Evolutionary conservation across 1,140 invertebrate genomes (phyloP), one percentile per base, ranked within the genome.

Genomic region (Procambarus virginalis): DNA sequence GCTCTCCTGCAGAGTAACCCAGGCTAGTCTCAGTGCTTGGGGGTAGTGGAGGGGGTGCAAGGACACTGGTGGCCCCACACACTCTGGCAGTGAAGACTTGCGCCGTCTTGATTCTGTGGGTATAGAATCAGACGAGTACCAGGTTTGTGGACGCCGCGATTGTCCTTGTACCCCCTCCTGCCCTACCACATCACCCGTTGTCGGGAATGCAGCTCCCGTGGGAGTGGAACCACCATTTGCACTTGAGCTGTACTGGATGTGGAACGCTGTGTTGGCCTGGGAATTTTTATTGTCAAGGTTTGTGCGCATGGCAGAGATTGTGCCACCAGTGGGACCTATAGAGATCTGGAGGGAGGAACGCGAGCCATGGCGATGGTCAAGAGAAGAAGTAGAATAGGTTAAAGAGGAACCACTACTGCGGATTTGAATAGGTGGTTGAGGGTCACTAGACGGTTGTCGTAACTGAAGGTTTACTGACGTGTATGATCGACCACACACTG

Each of bases 321-420:
- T 91, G 77, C 91, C 91, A 88, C 91, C 91, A 85, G 91, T 85
- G 86, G 91, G 91, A 85, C 91, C 91, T 84, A 92, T 92, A 79
- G 91, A 92, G 68, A 92, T 92, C 85, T 92, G 91, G 68, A 92
- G 87, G 81, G 91, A 92, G 78, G 91, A 92, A 82, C 91, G 89
- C 70, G 91, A 92, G 68, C 91, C 91, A 64, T 92, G 91, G 55
- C 88, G 89, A 64, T 91, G 89, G 82, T 92, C 91, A 86, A 92
- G 85, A 60, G 91, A 92, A 48, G 91, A 92, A 58, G 91, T 92
- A 80, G 91, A 92, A 86, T 92, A 92, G 48, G 91, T 90, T 34
- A 92, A 84, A 64, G 89, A 92, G 55, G 91, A 92, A 64, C 91
- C 91, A 77, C 82, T 91, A 77, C 89, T 85, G 14, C 90, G 81